Conservation (phyloP, 1,140 invertebrate species). For the Matsumurasca onukii region DNA sequence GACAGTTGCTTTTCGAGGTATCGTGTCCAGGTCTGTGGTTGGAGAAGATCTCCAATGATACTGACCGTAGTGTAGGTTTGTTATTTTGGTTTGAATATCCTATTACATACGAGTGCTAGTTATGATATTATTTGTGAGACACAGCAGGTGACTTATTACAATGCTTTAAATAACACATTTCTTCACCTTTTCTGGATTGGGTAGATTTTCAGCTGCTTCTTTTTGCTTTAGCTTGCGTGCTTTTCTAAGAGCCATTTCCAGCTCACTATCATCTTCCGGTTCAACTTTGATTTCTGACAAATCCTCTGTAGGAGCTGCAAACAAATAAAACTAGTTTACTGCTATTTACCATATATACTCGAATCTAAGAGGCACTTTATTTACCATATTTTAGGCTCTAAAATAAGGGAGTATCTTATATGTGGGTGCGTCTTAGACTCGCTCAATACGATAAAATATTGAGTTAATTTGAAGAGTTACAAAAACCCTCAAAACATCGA, state of each 20-base stretch:
- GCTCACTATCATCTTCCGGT: conserved; percentile 73
- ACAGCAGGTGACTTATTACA: background rate
- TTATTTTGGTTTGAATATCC: background rate
- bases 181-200: conserved; percentile 22
- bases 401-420: too few species aligned
- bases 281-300: conserved; percentile 63
- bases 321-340: conserved; percentile 36
- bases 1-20: too few species aligned
- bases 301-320: conserved; percentile 56
- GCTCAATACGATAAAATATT: too few species aligned
- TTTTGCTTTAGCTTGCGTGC: conserved; percentile 67
- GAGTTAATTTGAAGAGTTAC: too few species aligned
- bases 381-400: too few species aligned
- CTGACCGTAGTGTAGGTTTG: too few species aligned
- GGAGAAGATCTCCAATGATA: too few species aligned
- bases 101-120: background rate
- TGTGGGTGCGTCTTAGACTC: too few species aligned
- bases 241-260: conserved; percentile 74
- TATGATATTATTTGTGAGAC: background rate
- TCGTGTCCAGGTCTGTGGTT: too few species aligned
- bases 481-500: too few species aligned
- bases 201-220: conserved; percentile 12
- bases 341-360: too few species aligned
- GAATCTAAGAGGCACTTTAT: too few species aligned
- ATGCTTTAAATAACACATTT: background rate